Percentiles rank a stretch among this genome's conserved stretches.
Conservation (phyloP, 2,113 vertebrate genomes). For the Otolemur garnettii region DNA sequence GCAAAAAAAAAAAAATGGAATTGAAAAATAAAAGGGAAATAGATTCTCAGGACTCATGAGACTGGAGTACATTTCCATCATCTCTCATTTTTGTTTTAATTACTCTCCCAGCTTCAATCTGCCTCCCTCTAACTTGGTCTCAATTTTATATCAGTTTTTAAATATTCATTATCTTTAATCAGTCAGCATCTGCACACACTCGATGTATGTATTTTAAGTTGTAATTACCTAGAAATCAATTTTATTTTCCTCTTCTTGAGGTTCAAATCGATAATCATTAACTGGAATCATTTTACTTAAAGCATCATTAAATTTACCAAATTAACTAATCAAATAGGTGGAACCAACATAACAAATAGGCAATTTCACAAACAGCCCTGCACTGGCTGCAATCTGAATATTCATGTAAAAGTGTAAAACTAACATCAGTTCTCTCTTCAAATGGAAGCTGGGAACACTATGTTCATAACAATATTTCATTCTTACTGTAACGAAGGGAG, state of each 20-base stretch:
- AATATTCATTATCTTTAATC: conserved; percentile 74
- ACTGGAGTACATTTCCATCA: not conserved
- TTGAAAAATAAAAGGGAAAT: not conserved
- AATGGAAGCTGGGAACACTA: not conserved
- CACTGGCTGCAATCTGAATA: not conserved
- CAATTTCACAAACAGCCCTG: conserved; percentile 75
- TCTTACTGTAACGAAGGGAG: not conserved
- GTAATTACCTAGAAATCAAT: conserved; percentile 76
- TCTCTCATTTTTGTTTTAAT: conserved; percentile 63
- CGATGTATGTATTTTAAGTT: conserved; percentile 69
- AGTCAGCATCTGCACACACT: conserved; percentile 60
- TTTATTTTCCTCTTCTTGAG: conserved; percentile 70
- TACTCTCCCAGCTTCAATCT: conserved; percentile 7
- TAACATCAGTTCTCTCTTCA: not conserved
- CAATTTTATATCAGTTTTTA: conserved; percentile 61
- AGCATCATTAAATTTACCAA: conserved; percentile 79
- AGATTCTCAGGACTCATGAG: not conserved
- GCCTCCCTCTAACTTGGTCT: conserved; percentile 12
- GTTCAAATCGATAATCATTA: conserved; percentile 79
- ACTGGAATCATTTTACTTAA: conserved; percentile 84
- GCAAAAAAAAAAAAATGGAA: not conserved
- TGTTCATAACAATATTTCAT: not conserved
- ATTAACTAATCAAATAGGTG: conserved; percentile 82
- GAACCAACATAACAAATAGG: conserved; percentile 75
- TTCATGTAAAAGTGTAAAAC: conserved; percentile 36